Conservation (phyloP, 2,888 invertebrate genomes). For the Zaprionus bogoriensis region DNA sequence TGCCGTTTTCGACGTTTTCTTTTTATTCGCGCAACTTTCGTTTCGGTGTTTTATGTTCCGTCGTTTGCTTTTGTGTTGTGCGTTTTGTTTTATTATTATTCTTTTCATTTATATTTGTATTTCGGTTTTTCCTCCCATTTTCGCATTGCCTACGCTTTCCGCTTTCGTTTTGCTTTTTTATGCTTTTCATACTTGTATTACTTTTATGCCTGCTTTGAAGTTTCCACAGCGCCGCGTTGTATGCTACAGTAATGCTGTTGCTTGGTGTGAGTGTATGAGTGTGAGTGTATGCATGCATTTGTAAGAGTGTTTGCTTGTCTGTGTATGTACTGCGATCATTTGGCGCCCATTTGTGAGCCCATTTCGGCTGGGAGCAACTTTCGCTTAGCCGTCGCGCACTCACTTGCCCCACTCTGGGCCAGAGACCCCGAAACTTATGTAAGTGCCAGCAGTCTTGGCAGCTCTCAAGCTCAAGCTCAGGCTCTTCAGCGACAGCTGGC, state of each 20-base stretch:
- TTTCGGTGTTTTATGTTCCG: constrained; percentile 57
- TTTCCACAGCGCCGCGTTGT: constrained; percentile 38
- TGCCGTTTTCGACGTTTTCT: constrained; percentile 20
- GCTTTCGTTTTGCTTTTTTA: constrained; percentile 37
- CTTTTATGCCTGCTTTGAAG: constrained; percentile 45
- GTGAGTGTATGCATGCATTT: too few species aligned
- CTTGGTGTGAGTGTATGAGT: neutral
- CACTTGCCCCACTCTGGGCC: constrained; percentile 3
- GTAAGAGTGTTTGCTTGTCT: too few species aligned
- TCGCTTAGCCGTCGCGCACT: constrained; percentile 4
- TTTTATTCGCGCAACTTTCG: constrained; percentile 48
- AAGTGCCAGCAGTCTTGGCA: constrained; percentile 48
- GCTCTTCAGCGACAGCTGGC: constrained; percentile 13
- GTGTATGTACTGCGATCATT: constrained; percentile 32
- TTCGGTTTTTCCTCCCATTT: constrained; percentile 36
- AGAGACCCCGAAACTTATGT: constrained; percentile 31
- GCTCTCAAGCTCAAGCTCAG: neutral
- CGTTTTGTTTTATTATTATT: constrained; percentile 30
- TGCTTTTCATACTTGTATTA: constrained; percentile 29
- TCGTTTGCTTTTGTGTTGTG: constrained; percentile 28
- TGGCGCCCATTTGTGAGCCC: constrained; percentile 41
- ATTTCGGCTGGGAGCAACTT: constrained; percentile 18
- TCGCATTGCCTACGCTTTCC: too few species aligned
- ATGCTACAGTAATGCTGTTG: constrained; percentile 30
- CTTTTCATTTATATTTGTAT: constrained; percentile 14